Conservation (phyloP, 2,113 vertebrate species). For the Tragelaphus buxtoni region DNA sequence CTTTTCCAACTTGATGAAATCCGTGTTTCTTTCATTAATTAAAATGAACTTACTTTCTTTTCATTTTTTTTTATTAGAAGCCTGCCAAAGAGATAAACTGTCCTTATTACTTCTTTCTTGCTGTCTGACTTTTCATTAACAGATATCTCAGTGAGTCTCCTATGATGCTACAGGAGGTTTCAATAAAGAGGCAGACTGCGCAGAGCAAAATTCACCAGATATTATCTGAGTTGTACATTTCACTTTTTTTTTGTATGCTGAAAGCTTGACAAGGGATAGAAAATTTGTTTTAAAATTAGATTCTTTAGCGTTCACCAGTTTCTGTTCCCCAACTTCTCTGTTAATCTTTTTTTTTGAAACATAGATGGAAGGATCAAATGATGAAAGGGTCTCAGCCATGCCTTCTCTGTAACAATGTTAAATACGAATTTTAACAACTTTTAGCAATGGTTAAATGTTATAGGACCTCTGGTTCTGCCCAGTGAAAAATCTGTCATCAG, state of each 20-base stretch:
- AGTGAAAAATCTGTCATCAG: not conserved
- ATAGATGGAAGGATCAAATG: not conserved
- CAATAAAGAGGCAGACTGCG: slow-evolving; percentile 56
- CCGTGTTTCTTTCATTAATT: slow-evolving; percentile 53
- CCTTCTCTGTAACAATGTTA: not conserved
- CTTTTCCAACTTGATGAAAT: slow-evolving; percentile 54
- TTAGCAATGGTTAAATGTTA: not conserved
- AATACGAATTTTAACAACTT: not conserved
- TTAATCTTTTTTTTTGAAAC: not conserved
- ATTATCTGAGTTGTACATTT: slow-evolving; percentile 56
- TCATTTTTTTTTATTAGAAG: slow-evolving; percentile 66
- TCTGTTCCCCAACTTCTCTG: not conserved
- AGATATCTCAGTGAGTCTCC: slow-evolving; percentile 43
- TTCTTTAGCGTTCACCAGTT: slow-evolving; percentile 25
- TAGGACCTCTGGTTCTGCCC: not conserved
- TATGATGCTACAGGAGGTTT: slow-evolving; percentile 50
- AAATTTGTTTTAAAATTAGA: slow-evolving; percentile 48
- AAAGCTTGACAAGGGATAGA: slow-evolving; percentile 4
- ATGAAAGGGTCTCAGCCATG: not conserved
- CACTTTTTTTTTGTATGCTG: not conserved
- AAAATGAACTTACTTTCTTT: slow-evolving; percentile 52
- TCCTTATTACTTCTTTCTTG: slow-evolving; percentile 60
- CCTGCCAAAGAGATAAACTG: slow-evolving; percentile 60
- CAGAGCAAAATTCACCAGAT: slow-evolving; percentile 51
- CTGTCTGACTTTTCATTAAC: slow-evolving; percentile 61